Evolutionary conservation across 2,888 invertebrate genomes (phyloP), one percentile per base, ranked within the genome.

Genomic region (Osmoderma eremita): DNA sequence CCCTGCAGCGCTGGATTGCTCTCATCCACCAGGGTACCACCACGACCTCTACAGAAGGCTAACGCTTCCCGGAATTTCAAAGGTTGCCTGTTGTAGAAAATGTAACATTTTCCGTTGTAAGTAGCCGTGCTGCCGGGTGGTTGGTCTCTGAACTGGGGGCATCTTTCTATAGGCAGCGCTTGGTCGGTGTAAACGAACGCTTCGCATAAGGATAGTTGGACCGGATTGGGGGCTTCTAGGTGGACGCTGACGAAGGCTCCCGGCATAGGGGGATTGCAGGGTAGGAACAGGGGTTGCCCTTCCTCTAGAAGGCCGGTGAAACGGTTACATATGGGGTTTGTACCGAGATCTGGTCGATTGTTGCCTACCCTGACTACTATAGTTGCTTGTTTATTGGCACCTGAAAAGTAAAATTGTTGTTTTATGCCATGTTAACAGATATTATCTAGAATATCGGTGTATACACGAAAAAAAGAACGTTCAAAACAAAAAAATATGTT

Each of bases 251-350:
- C 95, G 81, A 96, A 96, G 6, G 96, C 96, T 0, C 95, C 95
- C 0, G 95, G 94, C 94, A 95, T 95, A 0, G 95, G 95, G 0
- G 95, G 95, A 82, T 95, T 95, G 84, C 96, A 96, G 0, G 96
- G 95, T 58, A 96, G 83, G 83, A 95, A 96, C 4, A 96, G 85
- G 0, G 96, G 95, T 77, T 95, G 93, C 0, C 95, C 95, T 79
- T 95, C 95, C 79, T 95, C 93, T 10, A 94, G 83, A 69, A 89
- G 88, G 1, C 95, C 95, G 4, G 91, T 93, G 83, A 93, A 96
- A 3, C 93, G 88, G 83, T 95, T 96, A 84, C 96, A 96, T 74
- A 96, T 89, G 0, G 95, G 95, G 82, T 96, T 96, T 20, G 92
- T 94, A 66, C 93, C 95, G 68, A 95, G 84, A 81, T 96, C 96